phyloP scores from a whole-genome alignment of 1,140 invertebrate genomes.

The Philotrypesis tridentata region DNA sequence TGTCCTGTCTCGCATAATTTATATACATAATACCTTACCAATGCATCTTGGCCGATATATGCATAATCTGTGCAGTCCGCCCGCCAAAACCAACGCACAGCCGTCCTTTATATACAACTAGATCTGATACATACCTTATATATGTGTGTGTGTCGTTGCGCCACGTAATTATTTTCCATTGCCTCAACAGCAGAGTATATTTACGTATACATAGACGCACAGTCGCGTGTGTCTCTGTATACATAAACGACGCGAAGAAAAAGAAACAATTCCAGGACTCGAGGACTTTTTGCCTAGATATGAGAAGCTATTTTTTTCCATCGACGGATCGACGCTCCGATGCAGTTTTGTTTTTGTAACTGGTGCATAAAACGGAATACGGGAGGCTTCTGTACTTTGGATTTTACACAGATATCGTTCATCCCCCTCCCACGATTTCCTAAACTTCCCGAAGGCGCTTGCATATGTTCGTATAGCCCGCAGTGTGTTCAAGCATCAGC shows the following conservation, averaged over 20 bases:
- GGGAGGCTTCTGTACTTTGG: neutral
- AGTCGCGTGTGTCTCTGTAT: neutral
- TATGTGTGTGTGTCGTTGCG: slow-evolving; percentile 10
- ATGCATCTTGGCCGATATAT: slow-evolving; percentile 46
- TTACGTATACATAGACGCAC: neutral
- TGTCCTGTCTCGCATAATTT: slow-evolving; percentile 45
- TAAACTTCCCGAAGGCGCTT: neutral
- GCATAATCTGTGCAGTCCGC: slow-evolving; percentile 32
- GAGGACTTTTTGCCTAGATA: slow-evolving; percentile 1
- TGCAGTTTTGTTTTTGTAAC: slow-evolving; percentile 10
- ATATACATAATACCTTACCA: slow-evolving; percentile 3
- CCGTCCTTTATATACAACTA: neutral
- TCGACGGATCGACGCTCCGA: too few relatives aligned
- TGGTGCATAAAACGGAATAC: neutral
- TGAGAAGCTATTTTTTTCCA: neutral
- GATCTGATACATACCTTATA: neutral
- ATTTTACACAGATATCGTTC: neutral
- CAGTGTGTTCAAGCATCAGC: neutral
- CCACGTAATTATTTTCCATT: slow-evolving; percentile 21
- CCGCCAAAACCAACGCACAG: neutral
- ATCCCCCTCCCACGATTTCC: slow-evolving; percentile 6
- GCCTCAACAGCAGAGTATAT: slow-evolving; percentile 13
- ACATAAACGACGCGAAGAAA: too few relatives aligned
- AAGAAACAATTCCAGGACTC: neutral
- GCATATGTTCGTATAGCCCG: neutral